Evolutionary conservation across 2,797 vertebrate genomes (phyloP).

Genomic region (Dicrostonyx torquatus): DNA sequence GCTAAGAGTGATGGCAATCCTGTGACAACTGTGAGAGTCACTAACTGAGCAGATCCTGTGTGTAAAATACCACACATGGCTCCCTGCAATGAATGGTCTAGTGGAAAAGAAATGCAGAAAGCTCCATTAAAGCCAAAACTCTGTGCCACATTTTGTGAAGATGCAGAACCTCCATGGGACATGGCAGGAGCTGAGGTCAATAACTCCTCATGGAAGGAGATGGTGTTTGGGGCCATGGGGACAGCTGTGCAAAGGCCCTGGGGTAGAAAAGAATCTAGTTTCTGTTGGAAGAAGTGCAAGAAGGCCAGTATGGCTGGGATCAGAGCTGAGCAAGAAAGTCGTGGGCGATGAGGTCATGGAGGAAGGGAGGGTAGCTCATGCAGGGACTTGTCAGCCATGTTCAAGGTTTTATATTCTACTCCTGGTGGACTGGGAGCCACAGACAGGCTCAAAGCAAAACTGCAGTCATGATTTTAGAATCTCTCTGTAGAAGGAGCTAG

Average conservation of each 20-base stretch:
- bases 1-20: not conserved
- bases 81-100: not conserved
- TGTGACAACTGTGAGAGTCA: not conserved
- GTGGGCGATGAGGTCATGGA: conserved; percentile 43
- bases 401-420: not conserved
- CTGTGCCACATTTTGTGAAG: not conserved
- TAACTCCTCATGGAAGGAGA: not conserved
- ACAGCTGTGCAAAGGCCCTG: not conserved
- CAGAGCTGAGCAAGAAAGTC: not conserved
- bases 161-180: not conserved
- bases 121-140: not conserved
- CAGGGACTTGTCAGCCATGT: not conserved
- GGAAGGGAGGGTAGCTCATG: not conserved
- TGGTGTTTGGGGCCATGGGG: not conserved
- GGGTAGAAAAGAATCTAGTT: not conserved
- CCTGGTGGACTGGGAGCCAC: not conserved
- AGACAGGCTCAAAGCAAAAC: conserved; percentile 2
- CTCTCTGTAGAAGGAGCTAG: not conserved
- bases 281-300: not conserved
- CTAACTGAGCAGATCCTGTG: not conserved
- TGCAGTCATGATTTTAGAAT: not conserved
- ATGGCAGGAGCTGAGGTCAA: not conserved
- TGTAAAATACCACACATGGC: not conserved
- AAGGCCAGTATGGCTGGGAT: not conserved
- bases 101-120: not conserved